phyloP scores from a whole-genome alignment of 2,797 vertebrate genomes.

The Myotis daubentonii region DNA sequence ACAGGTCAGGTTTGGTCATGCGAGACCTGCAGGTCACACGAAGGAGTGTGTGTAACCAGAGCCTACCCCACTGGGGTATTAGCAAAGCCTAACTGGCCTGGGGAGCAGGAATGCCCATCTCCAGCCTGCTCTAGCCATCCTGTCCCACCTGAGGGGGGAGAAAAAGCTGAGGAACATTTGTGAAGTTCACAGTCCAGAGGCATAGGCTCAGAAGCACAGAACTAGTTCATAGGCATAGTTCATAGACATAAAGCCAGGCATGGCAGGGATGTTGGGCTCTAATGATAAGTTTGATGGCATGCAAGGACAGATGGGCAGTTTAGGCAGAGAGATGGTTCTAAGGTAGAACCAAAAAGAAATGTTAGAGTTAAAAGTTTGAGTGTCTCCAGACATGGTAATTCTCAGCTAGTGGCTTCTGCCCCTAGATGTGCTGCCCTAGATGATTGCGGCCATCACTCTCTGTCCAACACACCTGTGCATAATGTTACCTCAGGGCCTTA shows the following conservation, averaged over 20 bases:
- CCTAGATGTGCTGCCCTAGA: background rate
- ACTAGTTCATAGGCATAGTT: background rate
- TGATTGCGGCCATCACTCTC: background rate
- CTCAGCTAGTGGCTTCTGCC: background rate
- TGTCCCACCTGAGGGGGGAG: background rate
- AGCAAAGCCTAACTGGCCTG: background rate
- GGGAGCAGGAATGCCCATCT: background rate
- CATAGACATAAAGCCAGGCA: background rate
- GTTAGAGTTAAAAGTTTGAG: background rate
- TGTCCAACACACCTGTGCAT: slow-evolving; percentile 3
- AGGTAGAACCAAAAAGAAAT: background rate
- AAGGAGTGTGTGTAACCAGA: background rate
- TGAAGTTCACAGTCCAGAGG: background rate
- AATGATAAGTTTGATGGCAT: background rate
- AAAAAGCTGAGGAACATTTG: background rate
- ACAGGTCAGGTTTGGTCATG: background rate
- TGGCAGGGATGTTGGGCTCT: background rate
- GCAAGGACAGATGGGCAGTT: background rate
- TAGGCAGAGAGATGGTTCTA: background rate
- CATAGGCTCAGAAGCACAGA: background rate
- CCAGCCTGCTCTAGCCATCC: background rate
- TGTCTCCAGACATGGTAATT: background rate
- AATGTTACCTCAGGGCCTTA: background rate
- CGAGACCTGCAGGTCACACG: no score
- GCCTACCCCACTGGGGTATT: background rate